Percentiles rank a stretch among this genome's conserved stretches.
These are phyloP conservation scores for Pediacus dermestoides DNA, from an alignment of 2,888 invertebrate genomes.

Conservation along the genomic window DNA sequence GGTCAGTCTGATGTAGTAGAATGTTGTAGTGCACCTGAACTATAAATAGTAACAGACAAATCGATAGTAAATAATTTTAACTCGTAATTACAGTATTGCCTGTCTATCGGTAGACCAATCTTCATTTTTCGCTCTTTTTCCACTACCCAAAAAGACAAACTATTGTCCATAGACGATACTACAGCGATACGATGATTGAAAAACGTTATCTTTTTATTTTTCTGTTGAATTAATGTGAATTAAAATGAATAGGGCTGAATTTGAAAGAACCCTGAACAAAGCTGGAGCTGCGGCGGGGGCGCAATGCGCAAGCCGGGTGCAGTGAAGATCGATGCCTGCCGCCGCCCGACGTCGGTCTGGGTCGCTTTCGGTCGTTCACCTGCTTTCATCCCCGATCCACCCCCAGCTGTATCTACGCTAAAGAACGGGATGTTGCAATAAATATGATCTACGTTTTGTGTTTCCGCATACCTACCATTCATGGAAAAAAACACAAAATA, in stretches of 20 bases:
- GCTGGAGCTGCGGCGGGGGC: constrained; percentile 24
- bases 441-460: constrained; percentile 19
- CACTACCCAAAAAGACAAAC: no score
- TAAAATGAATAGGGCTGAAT: constrained; percentile 23
- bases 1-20: no score
- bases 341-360: constrained; percentile 47
- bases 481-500: no score
- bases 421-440: constrained; percentile 20
- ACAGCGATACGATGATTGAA: no score
- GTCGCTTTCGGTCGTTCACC: constrained; percentile 49
- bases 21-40: no score
- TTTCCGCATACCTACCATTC: constrained; percentile 22
- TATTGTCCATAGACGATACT: no score
- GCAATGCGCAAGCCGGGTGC: constrained; percentile 44
- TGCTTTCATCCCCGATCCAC: constrained; percentile 37
- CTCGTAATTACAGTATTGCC: no score
- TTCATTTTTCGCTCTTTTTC: no score
- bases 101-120: no score
- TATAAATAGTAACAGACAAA: no score
- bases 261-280: constrained; percentile 22
- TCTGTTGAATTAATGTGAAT: constrained; percentile 28
- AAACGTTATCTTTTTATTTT: no score
- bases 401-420: constrained; percentile 29
- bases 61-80: no score
- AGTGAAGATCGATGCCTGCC: constrained; percentile 45